Percentiles rank a stretch among this genome's conserved stretches.
phyloP scores from a whole-genome alignment of 2,888 invertebrate species.

The Mellilla xanthometata region DNA sequence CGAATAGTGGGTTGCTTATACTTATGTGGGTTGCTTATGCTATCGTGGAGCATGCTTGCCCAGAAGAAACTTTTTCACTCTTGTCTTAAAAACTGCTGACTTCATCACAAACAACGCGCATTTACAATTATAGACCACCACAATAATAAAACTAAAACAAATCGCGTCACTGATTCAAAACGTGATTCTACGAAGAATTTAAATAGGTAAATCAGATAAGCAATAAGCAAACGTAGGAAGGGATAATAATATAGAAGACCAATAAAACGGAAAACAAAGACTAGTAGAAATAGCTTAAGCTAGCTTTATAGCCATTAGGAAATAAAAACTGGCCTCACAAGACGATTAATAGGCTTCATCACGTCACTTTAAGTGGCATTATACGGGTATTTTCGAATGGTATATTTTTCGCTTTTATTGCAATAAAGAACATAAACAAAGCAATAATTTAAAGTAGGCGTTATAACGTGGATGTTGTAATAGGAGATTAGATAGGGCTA shows the following conservation, averaged over 20 bases:
- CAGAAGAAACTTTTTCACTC: too few species aligned
- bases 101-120: too few species aligned
- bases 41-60: too few species aligned
- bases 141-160: too few species aligned
- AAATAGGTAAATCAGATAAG: too few species aligned
- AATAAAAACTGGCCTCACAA: slow-evolving; percentile 7
- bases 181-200: too few species aligned
- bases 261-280: slow-evolving; percentile 2
- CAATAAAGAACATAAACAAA: slow-evolving; percentile 15
- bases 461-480: slow-evolving; percentile 4
- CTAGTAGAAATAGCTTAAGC: neutral
- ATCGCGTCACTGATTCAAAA: too few species aligned
- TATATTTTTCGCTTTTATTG: slow-evolving; percentile 17
- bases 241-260: neutral
- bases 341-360: slow-evolving; percentile 8
- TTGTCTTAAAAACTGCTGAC: too few species aligned
- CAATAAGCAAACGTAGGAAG: neutral
- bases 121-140: too few species aligned
- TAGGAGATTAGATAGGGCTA: neutral
- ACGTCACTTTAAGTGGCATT: slow-evolving; percentile 3
- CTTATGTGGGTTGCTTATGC: too few species aligned
- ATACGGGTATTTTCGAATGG: slow-evolving; percentile 1
- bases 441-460: slow-evolving; percentile 11
- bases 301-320: slow-evolving; percentile 5
- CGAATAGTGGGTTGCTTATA: too few species aligned